phyloP scores from a whole-genome alignment of 2,888 invertebrate genomes.

The Phyllotreta striolata region DNA sequence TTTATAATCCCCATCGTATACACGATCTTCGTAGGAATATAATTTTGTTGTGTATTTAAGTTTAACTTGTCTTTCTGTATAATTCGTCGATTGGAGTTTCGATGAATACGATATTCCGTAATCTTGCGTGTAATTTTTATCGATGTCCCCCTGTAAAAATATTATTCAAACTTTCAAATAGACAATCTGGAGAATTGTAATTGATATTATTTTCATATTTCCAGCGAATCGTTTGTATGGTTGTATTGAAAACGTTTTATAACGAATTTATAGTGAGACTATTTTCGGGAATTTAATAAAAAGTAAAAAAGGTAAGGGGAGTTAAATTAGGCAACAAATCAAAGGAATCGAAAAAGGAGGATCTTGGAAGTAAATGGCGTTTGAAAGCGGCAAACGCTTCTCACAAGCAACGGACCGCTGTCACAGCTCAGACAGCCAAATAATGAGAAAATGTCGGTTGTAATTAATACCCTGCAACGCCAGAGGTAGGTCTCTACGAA shows the following conservation, averaged over 20 bases:
- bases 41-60: constrained; percentile 72
- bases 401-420: constrained; percentile 39
- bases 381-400: constrained; percentile 23
- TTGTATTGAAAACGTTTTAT: background rate
- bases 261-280: background rate
- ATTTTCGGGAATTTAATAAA: constrained; percentile 17
- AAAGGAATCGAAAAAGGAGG: constrained; percentile 19
- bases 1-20: constrained; percentile 72
- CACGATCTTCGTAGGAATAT: constrained; percentile 72
- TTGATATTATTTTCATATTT: background rate
- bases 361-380: constrained; percentile 20
- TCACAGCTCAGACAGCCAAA: constrained; percentile 53
- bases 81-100: constrained; percentile 66
- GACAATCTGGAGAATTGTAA: background rate
- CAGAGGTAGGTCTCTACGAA: constrained; percentile 13
- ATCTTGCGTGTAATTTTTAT: constrained; percentile 68
- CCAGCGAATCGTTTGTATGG: too few relatives aligned
- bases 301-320: constrained; percentile 10
- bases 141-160: constrained; percentile 63
- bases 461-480: constrained; percentile 54
- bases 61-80: constrained; percentile 72
- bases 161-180: too few relatives aligned
- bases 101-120: constrained; percentile 75
- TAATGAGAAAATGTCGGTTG: constrained; percentile 56
- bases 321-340: constrained; percentile 20